A percentile compares a stretch with the other conserved stretches of the same genome.
Evolutionary conservation across 2,113 vertebrate species (phyloP).

Genomic region (Chauna torquata): DNA sequence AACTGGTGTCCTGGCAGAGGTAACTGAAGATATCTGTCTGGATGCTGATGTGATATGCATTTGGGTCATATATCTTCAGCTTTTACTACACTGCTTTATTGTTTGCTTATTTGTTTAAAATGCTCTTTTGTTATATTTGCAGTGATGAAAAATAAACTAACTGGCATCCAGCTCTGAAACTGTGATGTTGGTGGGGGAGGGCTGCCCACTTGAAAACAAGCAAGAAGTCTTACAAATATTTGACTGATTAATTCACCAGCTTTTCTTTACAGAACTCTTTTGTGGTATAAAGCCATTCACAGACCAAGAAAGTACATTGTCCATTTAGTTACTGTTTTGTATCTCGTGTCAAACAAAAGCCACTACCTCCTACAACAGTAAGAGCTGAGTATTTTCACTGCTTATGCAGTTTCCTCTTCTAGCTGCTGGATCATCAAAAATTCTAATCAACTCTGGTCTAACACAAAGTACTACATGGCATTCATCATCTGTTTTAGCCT

Average conservation of each 20-base stretch:
- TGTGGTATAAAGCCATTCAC: constrained; percentile 54
- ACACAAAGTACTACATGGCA: constrained; percentile 67
- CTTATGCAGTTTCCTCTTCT: constrained; percentile 64
- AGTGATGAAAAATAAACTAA: constrained; percentile 17
- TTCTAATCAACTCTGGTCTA: constrained; percentile 79
- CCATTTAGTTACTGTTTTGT: constrained; percentile 72
- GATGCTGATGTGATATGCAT: constrained; percentile 21
- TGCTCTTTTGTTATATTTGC: not conserved
- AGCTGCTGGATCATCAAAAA: constrained; percentile 77
- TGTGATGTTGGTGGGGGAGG: not conserved
- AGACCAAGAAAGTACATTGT: constrained; percentile 65
- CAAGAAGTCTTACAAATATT: constrained; percentile 53
- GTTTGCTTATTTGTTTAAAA: constrained; percentile 11
- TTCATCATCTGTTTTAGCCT: constrained; percentile 76
- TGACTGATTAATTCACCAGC: constrained; percentile 56
- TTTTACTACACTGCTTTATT: not conserved
- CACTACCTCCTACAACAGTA: constrained; percentile 60
- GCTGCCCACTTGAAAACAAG: constrained; percentile 19
- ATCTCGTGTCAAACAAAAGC: constrained; percentile 72
- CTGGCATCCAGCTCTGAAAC: not conserved
- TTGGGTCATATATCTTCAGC: constrained; percentile 28
- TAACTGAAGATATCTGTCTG: constrained; percentile 27
- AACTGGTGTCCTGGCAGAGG: constrained; percentile 44
- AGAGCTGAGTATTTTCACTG: constrained; percentile 69
- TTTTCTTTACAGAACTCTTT: constrained; percentile 56